Percentiles rank a stretch among this genome's conserved stretches.
phyloP scores from a whole-genome alignment of 2,113 vertebrate genomes.

The Oryzias javanicus region DNA sequence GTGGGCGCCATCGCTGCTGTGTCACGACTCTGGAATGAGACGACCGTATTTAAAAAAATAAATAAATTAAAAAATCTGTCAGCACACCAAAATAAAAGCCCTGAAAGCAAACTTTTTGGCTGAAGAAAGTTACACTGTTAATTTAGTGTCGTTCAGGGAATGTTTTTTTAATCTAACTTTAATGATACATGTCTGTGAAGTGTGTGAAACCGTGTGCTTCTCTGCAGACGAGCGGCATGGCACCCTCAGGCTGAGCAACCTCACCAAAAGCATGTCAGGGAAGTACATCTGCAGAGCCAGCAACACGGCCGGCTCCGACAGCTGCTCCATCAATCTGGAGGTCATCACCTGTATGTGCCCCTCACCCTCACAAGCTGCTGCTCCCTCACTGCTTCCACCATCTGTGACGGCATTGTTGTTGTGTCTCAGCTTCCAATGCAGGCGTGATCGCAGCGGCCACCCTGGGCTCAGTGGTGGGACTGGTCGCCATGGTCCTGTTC shows the following conservation, averaged over 20 bases:
- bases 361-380: not conserved
- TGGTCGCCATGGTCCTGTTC: slow-evolving; percentile 79
- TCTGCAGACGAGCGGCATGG: slow-evolving; percentile 80
- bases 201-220: slow-evolving; percentile 14
- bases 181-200: not conserved
- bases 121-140: not conserved
- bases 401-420: not conserved
- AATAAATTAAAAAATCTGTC: too few relatives aligned
- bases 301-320: slow-evolving; percentile 82
- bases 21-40: slow-evolving; percentile 32
- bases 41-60: not conserved
- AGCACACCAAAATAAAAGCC: too few relatives aligned
- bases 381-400: not conserved
- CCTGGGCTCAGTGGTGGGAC: slow-evolving; percentile 79
- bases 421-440: slow-evolving; percentile 73
- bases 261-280: slow-evolving; percentile 84
- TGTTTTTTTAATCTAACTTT: not conserved
- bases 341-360: slow-evolving; percentile 81
- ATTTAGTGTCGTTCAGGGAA: not conserved
- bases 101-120: too few relatives aligned
- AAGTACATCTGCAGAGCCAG: slow-evolving; percentile 83
- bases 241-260: slow-evolving; percentile 82
- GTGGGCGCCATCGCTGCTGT: slow-evolving; percentile 1
- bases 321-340: slow-evolving; percentile 86
- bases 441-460: slow-evolving; percentile 81